Base-by-base conservation (phyloP, 2,113 vertebrate species). In the Haplochromis burtoni region DNA sequence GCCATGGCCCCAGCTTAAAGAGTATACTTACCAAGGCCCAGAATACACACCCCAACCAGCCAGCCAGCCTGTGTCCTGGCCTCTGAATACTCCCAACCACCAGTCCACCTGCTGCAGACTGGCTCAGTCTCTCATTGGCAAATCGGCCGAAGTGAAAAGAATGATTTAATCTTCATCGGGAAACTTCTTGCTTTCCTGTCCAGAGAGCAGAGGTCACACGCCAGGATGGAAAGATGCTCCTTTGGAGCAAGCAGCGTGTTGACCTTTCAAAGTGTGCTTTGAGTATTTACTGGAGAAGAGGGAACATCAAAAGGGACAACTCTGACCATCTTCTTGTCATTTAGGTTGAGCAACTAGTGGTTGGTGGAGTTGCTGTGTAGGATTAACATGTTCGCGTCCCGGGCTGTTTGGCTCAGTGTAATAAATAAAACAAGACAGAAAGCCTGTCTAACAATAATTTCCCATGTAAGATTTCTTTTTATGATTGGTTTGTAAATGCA, bases 21-120 rank as follows among this genome's bases (percentile, higher is more conserved):
- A 95, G 95, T 94, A 95, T 96, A 95, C 95, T 97, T 97, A 95
- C 94, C 90, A 89, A 86, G 91, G 95, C 93, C 88, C 94, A 92
- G 92, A 95, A 93, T 96, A 96, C 91, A 92, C 94, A 93, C 85
- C 89, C 61, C 88, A 88, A 83, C 82, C 84, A 85, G 83, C 55
- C 86, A 82, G 90, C 59, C 91, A 85, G 87, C 87, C 92, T 81
- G 88, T 73, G 87, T 93, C 91, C 87, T 92, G 80, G 87, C 88
- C 90, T 93, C 91, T 86, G 87, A 88, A 93, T 89, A 91, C 84
- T 93, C 92, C 85, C 92, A 88, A 83, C 90, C 89, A 76, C 87
- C 84, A 83, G 87, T 94, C 91, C 95, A 96, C 95, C 95, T 95
- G 95, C 92, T 95, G 14, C 92, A 53, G 33, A 84, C 90, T 80